Conservation (phyloP, 2,888 invertebrate species). For the Ceratothoa steindachneri region DNA sequence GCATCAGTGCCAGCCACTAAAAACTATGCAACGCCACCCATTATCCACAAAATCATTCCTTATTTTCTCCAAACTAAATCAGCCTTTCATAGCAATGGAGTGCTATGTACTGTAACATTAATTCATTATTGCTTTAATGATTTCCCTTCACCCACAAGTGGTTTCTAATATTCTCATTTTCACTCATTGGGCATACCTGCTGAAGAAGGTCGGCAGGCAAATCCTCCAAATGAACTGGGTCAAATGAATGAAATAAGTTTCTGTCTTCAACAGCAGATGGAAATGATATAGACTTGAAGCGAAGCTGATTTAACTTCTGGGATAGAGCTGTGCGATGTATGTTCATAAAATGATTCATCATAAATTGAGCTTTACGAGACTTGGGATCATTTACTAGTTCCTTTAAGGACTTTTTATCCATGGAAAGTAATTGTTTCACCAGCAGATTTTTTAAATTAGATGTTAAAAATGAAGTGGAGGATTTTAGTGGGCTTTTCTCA, state of each 20-base stretch:
- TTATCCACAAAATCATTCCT: too few relatives aligned
- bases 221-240: slow-evolving; percentile 27
- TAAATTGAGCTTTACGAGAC: slow-evolving; percentile 46
- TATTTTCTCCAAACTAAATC: too few relatives aligned
- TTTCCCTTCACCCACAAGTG: too few relatives aligned
- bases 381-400: slow-evolving; percentile 45
- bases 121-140: too few relatives aligned
- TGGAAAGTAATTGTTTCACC: slow-evolving; percentile 40
- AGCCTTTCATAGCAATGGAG: too few relatives aligned
- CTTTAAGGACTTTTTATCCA: slow-evolving; percentile 46
- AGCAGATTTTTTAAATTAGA: slow-evolving; percentile 34
- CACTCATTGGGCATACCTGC: too few relatives aligned
- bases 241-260: slow-evolving; percentile 25
- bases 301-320: slow-evolving; percentile 35
- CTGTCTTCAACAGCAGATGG: slow-evolving; percentile 23
- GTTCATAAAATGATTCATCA: slow-evolving; percentile 46
- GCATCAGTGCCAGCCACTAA: too few relatives aligned
- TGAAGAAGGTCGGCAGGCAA: slow-evolving; percentile 34
- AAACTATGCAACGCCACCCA: too few relatives aligned
- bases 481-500: slow-evolving; percentile 11
- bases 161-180: too few relatives aligned
- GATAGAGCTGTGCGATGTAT: slow-evolving; percentile 39
- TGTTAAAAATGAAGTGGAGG: not conserved
- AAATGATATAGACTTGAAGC: slow-evolving; percentile 20
- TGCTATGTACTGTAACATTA: too few relatives aligned